Evolutionary conservation across 2,113 vertebrate genomes (phyloP), one percentile per base, ranked within the genome.

Genomic region (Zosterops pallidus): DNA sequence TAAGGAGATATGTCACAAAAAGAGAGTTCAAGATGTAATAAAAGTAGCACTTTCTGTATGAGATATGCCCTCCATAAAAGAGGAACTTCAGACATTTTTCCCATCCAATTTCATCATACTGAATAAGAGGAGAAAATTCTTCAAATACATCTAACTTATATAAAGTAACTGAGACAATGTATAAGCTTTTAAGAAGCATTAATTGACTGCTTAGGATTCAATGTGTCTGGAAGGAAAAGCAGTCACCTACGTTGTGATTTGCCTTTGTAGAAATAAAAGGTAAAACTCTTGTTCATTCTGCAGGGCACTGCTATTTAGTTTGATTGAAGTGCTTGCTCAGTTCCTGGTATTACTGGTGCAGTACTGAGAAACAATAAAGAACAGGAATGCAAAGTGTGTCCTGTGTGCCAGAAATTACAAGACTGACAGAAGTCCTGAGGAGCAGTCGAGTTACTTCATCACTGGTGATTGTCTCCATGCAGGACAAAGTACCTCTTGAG

Each of bases 1-100:
- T 64, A 53, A 56, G 35, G 44, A 81, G n/a, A 35, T 31, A 57
- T 37, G 28, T 49, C 68, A 90, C 47, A 78, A 86, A 70, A 88
- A 35, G 53, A 57, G 56, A 37, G 60, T 78, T 93, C 33, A 60
- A 74, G 69, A 81, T 64, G 18, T 33, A 93, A 47, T 0, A 14
- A 83, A 88, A 81, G 49, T 23, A 57, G 56, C 25, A 49, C 65
- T 90, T 92, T 88, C 60, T 78, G 37, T 63, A 62, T 31, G 63
- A 89, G 69, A 78, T 71, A 72, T 1, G 72, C 16, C 2, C 47
- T 79, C 11, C 11, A 2, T 39, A 31, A 90, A 96, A 86, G 75
- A 90, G 93, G 93, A 97, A 96, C 68, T 90, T 84, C 60, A 70
- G 52, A 29, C 7, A 28, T 83, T 92, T 92, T 96, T 6, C 7